Evolutionary conservation across 2,113 vertebrate species (phyloP).

Genomic region (Charadrius vociferus): DNA sequence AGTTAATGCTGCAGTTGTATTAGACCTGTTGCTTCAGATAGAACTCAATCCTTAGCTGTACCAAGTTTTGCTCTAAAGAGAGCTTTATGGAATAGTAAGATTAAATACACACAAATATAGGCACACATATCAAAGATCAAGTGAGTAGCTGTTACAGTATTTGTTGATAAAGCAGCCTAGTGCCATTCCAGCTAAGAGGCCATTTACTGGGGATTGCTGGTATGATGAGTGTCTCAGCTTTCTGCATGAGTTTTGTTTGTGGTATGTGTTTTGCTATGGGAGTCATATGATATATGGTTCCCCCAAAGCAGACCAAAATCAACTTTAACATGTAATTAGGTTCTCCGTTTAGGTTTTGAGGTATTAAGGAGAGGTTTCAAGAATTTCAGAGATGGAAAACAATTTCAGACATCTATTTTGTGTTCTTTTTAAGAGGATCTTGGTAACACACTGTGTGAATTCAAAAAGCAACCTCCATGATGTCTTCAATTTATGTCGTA

Average conservation of each 20-base stretch:
- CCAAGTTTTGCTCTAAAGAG: not conserved
- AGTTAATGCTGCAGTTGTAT: not conserved
- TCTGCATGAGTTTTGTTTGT: not conserved
- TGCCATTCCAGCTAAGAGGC: not conserved
- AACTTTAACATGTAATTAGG: not conserved
- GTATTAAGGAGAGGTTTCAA: not conserved
- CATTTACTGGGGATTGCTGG: not conserved
- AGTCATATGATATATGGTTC: not conserved
- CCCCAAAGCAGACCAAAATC: not conserved
- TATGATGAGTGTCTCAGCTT: not conserved
- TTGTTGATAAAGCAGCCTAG: not conserved
- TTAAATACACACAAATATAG: not conserved
- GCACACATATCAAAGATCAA: not conserved
- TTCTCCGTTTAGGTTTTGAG: not conserved
- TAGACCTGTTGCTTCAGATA: not conserved
- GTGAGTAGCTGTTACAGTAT: not conserved
- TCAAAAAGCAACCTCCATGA: not conserved
- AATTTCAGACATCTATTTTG: not conserved
- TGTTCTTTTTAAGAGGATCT: not conserved
- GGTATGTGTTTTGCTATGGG: not conserved
- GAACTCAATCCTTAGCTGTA: not conserved
- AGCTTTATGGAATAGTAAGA: not conserved
- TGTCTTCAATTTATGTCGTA: not conserved
- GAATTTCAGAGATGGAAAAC: not conserved
- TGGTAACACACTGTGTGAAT: not conserved